Evolutionary conservation across 2,888 invertebrate species (phyloP).

Genomic region (Tachystola acroxantha): DNA sequence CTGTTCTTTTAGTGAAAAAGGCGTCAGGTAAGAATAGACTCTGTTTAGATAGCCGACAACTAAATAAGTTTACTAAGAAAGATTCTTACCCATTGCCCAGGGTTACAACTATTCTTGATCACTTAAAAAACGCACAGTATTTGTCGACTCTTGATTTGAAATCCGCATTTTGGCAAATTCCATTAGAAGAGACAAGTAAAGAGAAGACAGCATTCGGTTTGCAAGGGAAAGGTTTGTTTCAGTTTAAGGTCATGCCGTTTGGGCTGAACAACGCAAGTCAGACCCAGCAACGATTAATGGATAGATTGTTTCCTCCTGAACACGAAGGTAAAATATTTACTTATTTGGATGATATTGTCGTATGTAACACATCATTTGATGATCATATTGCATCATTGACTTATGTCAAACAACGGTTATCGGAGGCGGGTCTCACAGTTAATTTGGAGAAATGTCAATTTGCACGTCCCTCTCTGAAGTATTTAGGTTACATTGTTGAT

Average conservation of each 20-base stretch:
- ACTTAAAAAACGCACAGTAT: constrained; percentile 11
- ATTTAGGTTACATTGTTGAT: constrained; percentile 13
- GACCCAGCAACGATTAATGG: constrained; percentile 11
- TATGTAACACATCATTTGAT: constrained; percentile 4
- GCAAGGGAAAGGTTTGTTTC: constrained; percentile 7
- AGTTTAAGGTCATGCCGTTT: constrained; percentile 12
- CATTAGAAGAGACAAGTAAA: constrained; percentile 9
- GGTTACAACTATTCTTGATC: constrained; percentile 10
- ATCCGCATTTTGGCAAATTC: constrained; percentile 18
- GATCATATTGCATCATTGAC: background rate
- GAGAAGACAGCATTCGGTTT: constrained; percentile 14
- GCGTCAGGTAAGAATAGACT: constrained; percentile 5
- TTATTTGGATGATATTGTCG: constrained; percentile 10
- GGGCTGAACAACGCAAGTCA: constrained; percentile 7
- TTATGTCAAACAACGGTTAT: background rate
- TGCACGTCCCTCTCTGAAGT: constrained; percentile 6
- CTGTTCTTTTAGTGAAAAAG: constrained; percentile 8
- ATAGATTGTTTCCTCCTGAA: constrained; percentile 4
- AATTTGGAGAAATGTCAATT: constrained; percentile 12
- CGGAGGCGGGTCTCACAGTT: background rate
- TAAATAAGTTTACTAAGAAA: constrained; percentile 14
- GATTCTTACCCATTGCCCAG: constrained; percentile 9
- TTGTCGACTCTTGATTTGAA: constrained; percentile 14
- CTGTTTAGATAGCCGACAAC: constrained; percentile 16
- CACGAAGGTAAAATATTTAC: constrained; percentile 6